phyloP scores from a whole-genome alignment of 1,140 invertebrate species.

The Pentalonia nigronervosa region DNA sequence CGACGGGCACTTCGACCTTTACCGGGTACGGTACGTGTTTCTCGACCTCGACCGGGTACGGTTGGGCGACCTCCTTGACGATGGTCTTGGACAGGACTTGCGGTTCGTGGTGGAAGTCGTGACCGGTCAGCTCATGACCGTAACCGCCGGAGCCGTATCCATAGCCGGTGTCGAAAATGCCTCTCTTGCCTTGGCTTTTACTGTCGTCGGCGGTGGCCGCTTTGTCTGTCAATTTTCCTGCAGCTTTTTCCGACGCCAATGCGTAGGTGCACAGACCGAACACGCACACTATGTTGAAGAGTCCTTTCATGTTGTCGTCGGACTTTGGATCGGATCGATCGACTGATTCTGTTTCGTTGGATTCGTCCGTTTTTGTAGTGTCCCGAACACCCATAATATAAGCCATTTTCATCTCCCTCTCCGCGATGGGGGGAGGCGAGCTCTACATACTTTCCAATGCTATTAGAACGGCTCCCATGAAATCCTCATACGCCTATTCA shows the following conservation, averaged over 20 bases:
- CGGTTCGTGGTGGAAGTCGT: slow-evolving; percentile 60
- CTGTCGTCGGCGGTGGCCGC: background rate
- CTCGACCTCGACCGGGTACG: slow-evolving; percentile 64
- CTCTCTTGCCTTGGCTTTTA: slow-evolving; percentile 45
- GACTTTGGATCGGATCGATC: slow-evolving; percentile 12
- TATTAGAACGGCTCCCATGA: slow-evolving; percentile 13
- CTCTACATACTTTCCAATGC: slow-evolving; percentile 36
- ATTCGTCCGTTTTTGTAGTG: slow-evolving; percentile 20
- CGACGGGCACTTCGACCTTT: slow-evolving; percentile 62
- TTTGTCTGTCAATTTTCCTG: background rate
- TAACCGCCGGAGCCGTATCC: slow-evolving; percentile 39
- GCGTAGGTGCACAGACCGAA: slow-evolving; percentile 45
- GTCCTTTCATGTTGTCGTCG: slow-evolving; percentile 35
- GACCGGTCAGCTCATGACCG: slow-evolving; percentile 69
- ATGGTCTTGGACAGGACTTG: slow-evolving; percentile 60
- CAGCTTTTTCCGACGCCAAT: background rate
- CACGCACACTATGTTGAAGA: slow-evolving; percentile 22
- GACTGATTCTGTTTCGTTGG: slow-evolving; percentile 22
- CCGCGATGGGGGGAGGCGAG: background rate
- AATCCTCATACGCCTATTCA: slow-evolving; percentile 2
- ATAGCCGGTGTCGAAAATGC: slow-evolving; percentile 66
- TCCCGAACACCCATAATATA: background rate
- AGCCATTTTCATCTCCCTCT: slow-evolving; percentile 30
- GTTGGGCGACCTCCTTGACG: slow-evolving; percentile 61
- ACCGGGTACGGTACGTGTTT: slow-evolving; percentile 63